Conservation (phyloP, 2,797 vertebrate genomes). For the Sebastes flavidus region DNA sequence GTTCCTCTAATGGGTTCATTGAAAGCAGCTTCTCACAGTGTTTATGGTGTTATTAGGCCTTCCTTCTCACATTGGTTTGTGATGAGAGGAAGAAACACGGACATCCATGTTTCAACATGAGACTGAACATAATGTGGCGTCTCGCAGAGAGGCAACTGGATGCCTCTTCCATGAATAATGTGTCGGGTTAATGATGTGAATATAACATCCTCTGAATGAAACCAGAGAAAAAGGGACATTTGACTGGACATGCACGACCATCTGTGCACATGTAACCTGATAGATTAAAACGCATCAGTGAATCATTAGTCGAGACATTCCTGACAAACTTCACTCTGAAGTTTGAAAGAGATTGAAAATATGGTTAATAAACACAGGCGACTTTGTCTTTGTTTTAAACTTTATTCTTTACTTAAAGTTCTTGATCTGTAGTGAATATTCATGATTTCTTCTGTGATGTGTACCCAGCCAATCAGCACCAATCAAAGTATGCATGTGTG, state of each 20-base stretch:
- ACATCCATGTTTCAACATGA: background rate
- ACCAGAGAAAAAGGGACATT: slow-evolving; percentile 62
- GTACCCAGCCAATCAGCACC: slow-evolving; percentile 32
- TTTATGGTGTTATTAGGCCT: background rate
- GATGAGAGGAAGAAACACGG: slow-evolving; percentile 4
- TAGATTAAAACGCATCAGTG: slow-evolving; percentile 56
- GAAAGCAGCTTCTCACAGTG: slow-evolving; percentile 14
- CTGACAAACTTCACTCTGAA: slow-evolving; percentile 5
- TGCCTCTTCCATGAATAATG: slow-evolving; percentile 48
- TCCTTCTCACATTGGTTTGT: slow-evolving; percentile 5
- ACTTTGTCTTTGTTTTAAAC: background rate
- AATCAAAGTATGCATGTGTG: slow-evolving; percentile 25
- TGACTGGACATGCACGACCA: slow-evolving; percentile 65
- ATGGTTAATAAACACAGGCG: background rate
- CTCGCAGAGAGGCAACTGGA: slow-evolving; percentile 28
- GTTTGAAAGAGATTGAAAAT: background rate
- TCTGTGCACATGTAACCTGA: slow-evolving; percentile 80
- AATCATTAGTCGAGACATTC: slow-evolving; percentile 41
- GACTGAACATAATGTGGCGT: slow-evolving; percentile 13
- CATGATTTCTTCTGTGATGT: slow-evolving; percentile 21
- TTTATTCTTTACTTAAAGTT: background rate
- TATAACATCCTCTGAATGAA: slow-evolving; percentile 56
- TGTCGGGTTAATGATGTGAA: slow-evolving; percentile 52
- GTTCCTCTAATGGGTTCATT: slow-evolving; percentile 14
- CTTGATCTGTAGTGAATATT: slow-evolving; percentile 1